Percentiles rank a stretch among this genome's conserved stretches.
Evolutionary conservation across 1,140 invertebrate species (phyloP).

Genomic region (Rhopalosiphum padi): DNA sequence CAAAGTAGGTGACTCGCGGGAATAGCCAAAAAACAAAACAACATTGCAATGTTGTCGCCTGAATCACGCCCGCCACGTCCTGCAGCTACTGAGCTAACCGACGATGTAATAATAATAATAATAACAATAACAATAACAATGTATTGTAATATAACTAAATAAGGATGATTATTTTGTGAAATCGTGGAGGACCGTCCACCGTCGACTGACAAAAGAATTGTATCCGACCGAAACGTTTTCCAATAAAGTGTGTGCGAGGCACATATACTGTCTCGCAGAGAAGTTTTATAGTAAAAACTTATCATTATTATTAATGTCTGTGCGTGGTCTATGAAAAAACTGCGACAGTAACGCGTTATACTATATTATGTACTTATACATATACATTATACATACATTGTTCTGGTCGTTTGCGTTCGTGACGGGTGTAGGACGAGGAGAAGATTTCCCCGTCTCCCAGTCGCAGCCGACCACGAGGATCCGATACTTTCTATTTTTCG

Average conservation of each 20-base stretch:
- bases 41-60: neutral
- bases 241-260: neutral
- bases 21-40: neutral
- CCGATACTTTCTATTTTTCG: conserved; percentile 15
- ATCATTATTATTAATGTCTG: neutral
- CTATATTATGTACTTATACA: neutral
- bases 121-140: neutral
- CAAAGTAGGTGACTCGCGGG: neutral
- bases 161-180: neutral
- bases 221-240: conserved; percentile 1
- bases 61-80: neutral
- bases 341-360: neutral
- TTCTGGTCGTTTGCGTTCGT: neutral
- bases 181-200: neutral
- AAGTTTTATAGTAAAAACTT: neutral
- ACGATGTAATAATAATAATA: neutral
- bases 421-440: neutral
- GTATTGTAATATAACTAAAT: neutral
- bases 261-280: neutral
- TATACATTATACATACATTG: neutral
- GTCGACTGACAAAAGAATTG: neutral
- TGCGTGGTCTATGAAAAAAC: neutral
- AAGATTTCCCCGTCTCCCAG: neutral
- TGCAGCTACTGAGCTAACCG: neutral
- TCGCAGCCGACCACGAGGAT: neutral